A percentile compares a stretch with the other conserved stretches of the same genome.
Conservation (phyloP, 2,797 vertebrate species). For the Neosalanx taihuensis region DNA sequence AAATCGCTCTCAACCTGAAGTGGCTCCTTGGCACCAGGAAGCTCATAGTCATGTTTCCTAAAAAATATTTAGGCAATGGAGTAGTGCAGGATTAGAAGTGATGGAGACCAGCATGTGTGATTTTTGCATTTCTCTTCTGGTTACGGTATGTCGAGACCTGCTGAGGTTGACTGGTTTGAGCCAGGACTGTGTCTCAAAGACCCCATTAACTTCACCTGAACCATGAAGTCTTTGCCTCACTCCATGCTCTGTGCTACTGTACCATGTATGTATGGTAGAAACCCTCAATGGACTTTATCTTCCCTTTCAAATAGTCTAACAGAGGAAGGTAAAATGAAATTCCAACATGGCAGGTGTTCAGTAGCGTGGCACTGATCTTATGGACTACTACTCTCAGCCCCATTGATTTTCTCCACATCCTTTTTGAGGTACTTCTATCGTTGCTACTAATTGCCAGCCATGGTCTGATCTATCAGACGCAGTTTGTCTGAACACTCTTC, state of each 20-base stretch:
- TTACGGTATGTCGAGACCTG: background rate
- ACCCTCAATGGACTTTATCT: background rate
- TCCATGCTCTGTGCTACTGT: background rate
- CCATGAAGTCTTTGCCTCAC: too few species aligned
- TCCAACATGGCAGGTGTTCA: background rate
- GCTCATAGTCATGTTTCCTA: background rate
- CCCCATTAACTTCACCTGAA: background rate
- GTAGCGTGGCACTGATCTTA: background rate
- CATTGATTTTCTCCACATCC: constrained; percentile 26
- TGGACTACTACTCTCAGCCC: background rate
- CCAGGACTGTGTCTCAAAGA: background rate
- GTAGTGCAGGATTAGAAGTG: constrained; percentile 13
- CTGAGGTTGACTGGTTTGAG: background rate
- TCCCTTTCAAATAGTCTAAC: background rate
- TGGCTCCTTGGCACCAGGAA: background rate
- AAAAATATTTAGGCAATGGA: background rate
- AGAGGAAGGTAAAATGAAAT: background rate
- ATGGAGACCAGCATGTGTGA: constrained; percentile 15
- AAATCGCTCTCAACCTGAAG: constrained; percentile 21
- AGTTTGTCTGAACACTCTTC: constrained; percentile 43
- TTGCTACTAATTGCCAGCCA: constrained; percentile 32
- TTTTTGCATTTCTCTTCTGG: background rate
- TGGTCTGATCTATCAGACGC: constrained; percentile 45
- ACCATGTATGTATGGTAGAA: background rate
- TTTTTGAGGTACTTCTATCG: background rate